Base-by-base conservation (phyloP, 2,797 vertebrate species). In the Hemibagrus guttatus region DNA sequence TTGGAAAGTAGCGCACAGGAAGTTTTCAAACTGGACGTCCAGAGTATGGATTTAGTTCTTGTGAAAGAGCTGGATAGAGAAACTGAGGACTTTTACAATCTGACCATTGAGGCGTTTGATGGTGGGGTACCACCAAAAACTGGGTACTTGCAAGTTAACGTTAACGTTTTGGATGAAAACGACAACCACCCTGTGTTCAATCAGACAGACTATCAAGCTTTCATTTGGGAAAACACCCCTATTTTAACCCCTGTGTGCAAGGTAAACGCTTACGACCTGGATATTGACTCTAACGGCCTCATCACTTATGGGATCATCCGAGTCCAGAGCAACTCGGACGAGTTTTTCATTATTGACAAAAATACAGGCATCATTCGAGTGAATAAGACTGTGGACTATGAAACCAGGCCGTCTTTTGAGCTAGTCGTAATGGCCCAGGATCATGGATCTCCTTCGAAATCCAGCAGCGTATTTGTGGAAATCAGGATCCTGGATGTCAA, bases 171-270 rank as follows among this genome's bases (percentile, higher is more conserved):
- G 91, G 98, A 99, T 74, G 97, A 98, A 93, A 99, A 99, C 31
- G 97, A 99, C 93, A 98, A 98, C 89, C 95, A 96, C 0, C 98
- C 97, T 0, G 89, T 93, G 7, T 98, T 98, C 87, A 96, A 94
- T 90, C 96, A 91, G 89, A 90, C 86, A 0, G 97, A 98, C 72
- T 98, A 98, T 92, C 93, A 94, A 4, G 93, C 93, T 2, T 90
- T 91, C 0, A 90, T 98, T n/a, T 92, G 92, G 12, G 98, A 99
- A 90, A 95, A 97, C 66, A 93, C 96, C 0, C 90, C 90, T 0
- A 88, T 93, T 0, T 93, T 94, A 71, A 93, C 95, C 0, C 28
- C 93, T 0, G 94, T 98, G 79, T 97, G 96, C 74, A 97, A 94
- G 78, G 95, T 99, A 54, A 92, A 90, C 6, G 97, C 98, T 88